Base-by-base conservation (phyloP, 2,797 vertebrate species). In the Limosa lapponica region DNA sequence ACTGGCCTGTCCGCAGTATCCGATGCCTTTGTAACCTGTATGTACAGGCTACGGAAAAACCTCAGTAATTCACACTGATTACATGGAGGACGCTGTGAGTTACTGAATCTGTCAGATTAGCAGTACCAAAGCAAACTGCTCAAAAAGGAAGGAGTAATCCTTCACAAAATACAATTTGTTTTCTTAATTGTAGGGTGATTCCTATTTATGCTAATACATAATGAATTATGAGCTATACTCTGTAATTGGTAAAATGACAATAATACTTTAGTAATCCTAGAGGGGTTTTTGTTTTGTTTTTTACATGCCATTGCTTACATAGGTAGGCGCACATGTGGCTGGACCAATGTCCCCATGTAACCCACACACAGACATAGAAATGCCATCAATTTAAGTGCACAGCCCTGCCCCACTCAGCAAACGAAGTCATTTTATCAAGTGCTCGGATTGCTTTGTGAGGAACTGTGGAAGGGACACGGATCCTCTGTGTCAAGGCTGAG, bases 101-200 rank as follows among this genome's bases (percentile, higher is more conserved):
- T 36, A 55, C 48, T 0, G 2, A 44, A 44, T 67, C 22, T 64
- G 57, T 51, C 88, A 84, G 61, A 48, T 80, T 36, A 87, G 72
- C 87, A n/a, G 55, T 32, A 71, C 0, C 1, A 64, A 20, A 87
- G 62, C 61, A 67, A 70, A 69, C 87, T 52, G 28, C 16, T 49
- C 72, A 58, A 58, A 91, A 70, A 19, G 62, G n/a, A 72, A 57
- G 91, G 27, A 82, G 75, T 32, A 79, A 86, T n/a, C 66, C 73
- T 80, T 78, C 30, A 8, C 34, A 73, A 93, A 89, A 91, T 24
- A 20, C 64, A 69, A 30, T 69, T 87, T 83, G 79, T 83, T 87
- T 87, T 70, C 92, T 83, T 89, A 96, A 95, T 39, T 91, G 75
- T n/a, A 67, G 49, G 55, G 61, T 64, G 82, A 86, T 91, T 78